Evolutionary conservation across 2,888 invertebrate species (phyloP).

Genomic region (Lomographa bimaculata): DNA sequence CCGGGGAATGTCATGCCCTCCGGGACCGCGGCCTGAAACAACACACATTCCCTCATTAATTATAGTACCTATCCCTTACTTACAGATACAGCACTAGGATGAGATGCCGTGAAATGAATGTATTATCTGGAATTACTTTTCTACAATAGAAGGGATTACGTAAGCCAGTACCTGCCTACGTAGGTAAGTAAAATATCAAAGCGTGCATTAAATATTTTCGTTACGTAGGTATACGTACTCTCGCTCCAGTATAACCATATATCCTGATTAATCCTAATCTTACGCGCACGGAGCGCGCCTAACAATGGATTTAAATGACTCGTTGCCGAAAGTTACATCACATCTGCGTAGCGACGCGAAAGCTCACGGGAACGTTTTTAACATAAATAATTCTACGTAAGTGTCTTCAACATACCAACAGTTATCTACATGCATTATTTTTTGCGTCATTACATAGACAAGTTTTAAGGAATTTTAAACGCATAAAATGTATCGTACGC

Average conservation of each 20-base stretch:
- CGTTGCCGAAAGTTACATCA: slow-evolving; percentile 24
- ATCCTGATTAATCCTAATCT: slow-evolving; percentile 56
- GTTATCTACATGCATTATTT: too few species aligned
- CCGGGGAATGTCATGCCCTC: slow-evolving; percentile 80
- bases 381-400: slow-evolving; percentile 23
- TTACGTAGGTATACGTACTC: slow-evolving; percentile 18
- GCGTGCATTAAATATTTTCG: slow-evolving; percentile 6
- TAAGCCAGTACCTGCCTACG: background rate
- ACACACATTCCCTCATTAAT: slow-evolving; percentile 25
- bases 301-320: slow-evolving; percentile 49
- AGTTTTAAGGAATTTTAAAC: too few species aligned
- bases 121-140: too few species aligned
- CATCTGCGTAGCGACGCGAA: slow-evolving; percentile 21
- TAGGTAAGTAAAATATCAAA: slow-evolving; percentile 5
- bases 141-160: too few species aligned
- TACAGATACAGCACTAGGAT: too few species aligned
- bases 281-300: slow-evolving; percentile 41
- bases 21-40: slow-evolving; percentile 75
- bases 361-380: slow-evolving; percentile 19
- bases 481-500: too few species aligned
- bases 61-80: too few species aligned
- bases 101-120: too few species aligned
- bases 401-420: slow-evolving; percentile 17
- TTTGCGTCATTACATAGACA: too few species aligned
- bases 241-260: slow-evolving; percentile 34